Percentiles rank a stretch among this genome's conserved stretches.
Conservation (phyloP, 2,888 invertebrate species). For the Erpobdella octoculata region DNA sequence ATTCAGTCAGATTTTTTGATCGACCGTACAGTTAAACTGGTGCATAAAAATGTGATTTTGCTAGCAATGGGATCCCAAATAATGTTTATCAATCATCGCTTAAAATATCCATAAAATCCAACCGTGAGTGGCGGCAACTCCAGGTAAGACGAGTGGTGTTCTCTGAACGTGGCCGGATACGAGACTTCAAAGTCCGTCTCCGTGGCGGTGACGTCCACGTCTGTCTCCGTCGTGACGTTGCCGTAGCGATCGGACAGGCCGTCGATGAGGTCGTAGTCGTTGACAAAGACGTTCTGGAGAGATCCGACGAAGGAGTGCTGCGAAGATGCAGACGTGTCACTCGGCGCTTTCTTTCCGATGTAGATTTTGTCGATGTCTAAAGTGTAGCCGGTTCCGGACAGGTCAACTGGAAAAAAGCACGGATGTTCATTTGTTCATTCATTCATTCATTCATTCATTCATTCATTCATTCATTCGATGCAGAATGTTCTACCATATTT, state of each 20-base stretch:
- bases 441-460: too few relatives aligned
- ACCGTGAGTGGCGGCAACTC: neutral
- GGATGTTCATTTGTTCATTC: too few relatives aligned
- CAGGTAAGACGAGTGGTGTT: slow-evolving; percentile 13
- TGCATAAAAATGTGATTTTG: too few relatives aligned
- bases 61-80: too few relatives aligned
- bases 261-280: slow-evolving; percentile 33
- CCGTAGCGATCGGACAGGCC: neutral
- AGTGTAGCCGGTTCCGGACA: slow-evolving; percentile 34
- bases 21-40: too few relatives aligned
- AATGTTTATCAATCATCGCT: too few relatives aligned
- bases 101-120: neutral
- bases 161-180: slow-evolving; percentile 32
- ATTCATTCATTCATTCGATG: too few relatives aligned
- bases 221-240: slow-evolving; percentile 7
- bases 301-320: slow-evolving; percentile 33
- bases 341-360: slow-evolving; percentile 19
- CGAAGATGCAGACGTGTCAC: slow-evolving; percentile 19
- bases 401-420: too few relatives aligned
- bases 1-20: too few relatives aligned
- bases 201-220: neutral
- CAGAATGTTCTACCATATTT: too few relatives aligned
- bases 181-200: slow-evolving; percentile 4
- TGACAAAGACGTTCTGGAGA: slow-evolving; percentile 37
- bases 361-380: slow-evolving; percentile 35